Conservation (phyloP, 2,113 vertebrate genomes). For the Australoheros scitulus region DNA sequence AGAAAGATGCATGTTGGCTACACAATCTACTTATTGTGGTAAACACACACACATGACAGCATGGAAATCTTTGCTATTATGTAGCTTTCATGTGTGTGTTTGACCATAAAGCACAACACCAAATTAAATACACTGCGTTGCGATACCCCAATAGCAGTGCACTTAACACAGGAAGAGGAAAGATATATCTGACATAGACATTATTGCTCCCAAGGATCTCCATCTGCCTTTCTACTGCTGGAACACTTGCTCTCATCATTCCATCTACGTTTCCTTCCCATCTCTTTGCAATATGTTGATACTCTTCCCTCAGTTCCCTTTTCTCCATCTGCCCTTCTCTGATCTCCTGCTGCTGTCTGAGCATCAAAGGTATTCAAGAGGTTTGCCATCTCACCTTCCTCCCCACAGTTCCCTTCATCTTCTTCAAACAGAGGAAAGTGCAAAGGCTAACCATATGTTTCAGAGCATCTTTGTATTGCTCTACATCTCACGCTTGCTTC, state of each 20-base stretch:
- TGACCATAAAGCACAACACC: background rate
- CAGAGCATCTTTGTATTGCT: background rate
- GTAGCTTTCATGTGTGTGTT: slow-evolving; percentile 32
- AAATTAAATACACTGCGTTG: slow-evolving; percentile 29
- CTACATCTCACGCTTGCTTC: background rate
- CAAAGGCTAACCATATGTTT: slow-evolving; percentile 64
- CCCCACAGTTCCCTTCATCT: slow-evolving; percentile 62
- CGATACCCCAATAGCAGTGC: background rate
- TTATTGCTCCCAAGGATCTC: slow-evolving; percentile 25
- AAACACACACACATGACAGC: slow-evolving; percentile 7
- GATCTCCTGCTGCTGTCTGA: slow-evolving; percentile 58
- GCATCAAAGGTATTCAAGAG: slow-evolving; percentile 74
- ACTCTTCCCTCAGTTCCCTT: slow-evolving; percentile 4
- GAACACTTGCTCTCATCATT: slow-evolving; percentile 1
- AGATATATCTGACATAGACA: background rate
- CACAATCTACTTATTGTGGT: slow-evolving; percentile 35
- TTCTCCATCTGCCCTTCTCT: slow-evolving; percentile 47
- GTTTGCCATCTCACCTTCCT: slow-evolving; percentile 60
- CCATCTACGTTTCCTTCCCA: background rate
- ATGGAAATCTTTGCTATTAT: slow-evolving; percentile 17
- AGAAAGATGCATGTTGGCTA: slow-evolving; percentile 26
- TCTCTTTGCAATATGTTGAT: slow-evolving; percentile 16
- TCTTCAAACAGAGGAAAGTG: slow-evolving; percentile 63
- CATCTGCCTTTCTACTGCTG: slow-evolving; percentile 15
- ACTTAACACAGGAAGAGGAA: slow-evolving; percentile 22